phyloP scores from a whole-genome alignment of 2,113 vertebrate genomes.

The Oxyruncus cristatus region DNA sequence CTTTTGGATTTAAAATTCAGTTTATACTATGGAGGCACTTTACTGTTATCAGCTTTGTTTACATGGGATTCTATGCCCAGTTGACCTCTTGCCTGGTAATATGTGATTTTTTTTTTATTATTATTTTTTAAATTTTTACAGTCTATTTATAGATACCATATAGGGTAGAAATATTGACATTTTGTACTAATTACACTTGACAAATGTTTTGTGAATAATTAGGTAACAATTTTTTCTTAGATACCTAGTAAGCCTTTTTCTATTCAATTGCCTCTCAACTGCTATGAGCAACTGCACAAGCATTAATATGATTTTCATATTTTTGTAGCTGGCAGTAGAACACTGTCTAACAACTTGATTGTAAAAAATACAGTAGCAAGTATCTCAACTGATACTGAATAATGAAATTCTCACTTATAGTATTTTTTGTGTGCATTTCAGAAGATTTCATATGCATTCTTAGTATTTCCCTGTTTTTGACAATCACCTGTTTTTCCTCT shows the following conservation, averaged over 20 bases:
- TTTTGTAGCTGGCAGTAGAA: neutral
- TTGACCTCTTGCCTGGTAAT: constrained; percentile 3
- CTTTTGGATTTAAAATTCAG: neutral
- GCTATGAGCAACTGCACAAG: neutral
- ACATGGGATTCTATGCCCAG: neutral
- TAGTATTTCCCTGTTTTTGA: neutral
- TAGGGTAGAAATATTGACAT: neutral
- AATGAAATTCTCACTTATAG: neutral
- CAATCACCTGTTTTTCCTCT: neutral
- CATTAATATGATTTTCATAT: neutral
- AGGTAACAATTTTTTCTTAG: neutral
- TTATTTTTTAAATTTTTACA: neutral
- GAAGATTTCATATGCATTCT: neutral
- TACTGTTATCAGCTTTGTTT: constrained; percentile 2
- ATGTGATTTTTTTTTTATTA: neutral
- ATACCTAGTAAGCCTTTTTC: neutral
- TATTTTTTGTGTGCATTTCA: neutral
- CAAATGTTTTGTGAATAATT: neutral
- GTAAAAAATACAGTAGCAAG: neutral
- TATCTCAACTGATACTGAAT: neutral
- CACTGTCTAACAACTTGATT: neutral
- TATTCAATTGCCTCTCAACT: neutral
- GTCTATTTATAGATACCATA: neutral
- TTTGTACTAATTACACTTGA: constrained; percentile 16
- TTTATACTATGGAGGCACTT: neutral